A percentile compares a stretch with the other conserved stretches of the same genome.
Evolutionary conservation across 2,797 vertebrate genomes (phyloP).

Genomic region (Acanthopagrus latus): DNA sequence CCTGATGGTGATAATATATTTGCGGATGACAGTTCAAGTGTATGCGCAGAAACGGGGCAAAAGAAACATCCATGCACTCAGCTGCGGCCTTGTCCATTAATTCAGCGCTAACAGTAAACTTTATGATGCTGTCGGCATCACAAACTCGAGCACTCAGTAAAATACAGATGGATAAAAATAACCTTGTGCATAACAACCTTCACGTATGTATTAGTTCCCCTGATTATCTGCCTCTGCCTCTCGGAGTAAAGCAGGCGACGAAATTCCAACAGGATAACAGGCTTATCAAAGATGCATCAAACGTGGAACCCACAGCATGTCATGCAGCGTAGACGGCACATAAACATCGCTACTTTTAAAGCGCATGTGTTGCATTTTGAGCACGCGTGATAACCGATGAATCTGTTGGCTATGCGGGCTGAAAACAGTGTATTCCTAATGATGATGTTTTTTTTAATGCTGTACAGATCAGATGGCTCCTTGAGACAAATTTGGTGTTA

Average conservation of each 20-base stretch:
- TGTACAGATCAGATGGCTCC: background rate
- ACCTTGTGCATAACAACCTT: constrained; percentile 25
- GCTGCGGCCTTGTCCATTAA: background rate
- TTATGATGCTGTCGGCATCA: background rate
- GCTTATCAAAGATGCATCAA: constrained; percentile 37
- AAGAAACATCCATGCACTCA: background rate
- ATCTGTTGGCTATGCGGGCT: background rate
- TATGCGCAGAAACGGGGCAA: background rate
- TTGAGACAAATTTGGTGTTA: background rate
- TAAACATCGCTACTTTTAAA: background rate
- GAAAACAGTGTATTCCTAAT: background rate
- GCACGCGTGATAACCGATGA: background rate
- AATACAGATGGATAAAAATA: constrained; percentile 21
- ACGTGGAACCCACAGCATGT: constrained; percentile 31
- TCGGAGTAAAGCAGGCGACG: constrained; percentile 17
- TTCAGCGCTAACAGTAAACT: background rate
- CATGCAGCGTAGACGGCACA: constrained; percentile 1
- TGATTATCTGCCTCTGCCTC: constrained; percentile 31
- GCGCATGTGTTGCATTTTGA: background rate
- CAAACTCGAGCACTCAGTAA: background rate
- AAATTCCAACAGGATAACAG: constrained; percentile 15
- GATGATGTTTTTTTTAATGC: too few relatives aligned
- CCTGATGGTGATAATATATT: background rate
- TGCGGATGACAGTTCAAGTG: background rate
- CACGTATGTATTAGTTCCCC: constrained; percentile 5